A percentile compares a stretch with the other conserved stretches of the same genome.
Conservation (phyloP, 2,888 invertebrate species). For the Bombyx huttoni region DNA sequence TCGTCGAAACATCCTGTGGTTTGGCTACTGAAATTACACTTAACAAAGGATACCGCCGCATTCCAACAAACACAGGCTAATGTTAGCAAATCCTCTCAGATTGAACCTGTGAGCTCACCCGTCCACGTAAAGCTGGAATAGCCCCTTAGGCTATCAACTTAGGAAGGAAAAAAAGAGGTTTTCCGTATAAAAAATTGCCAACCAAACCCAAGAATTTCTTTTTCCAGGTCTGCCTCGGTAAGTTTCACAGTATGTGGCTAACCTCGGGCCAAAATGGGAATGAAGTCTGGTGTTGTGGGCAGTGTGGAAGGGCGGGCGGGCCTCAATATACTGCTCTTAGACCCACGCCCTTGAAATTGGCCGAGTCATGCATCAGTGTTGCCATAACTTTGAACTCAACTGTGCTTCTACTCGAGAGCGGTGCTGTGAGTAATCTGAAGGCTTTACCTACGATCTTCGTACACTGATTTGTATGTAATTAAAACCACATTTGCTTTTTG, state of each 20-base stretch:
- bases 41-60: no score
- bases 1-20: no score
- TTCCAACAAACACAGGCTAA: no score
- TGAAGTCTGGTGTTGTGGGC: constrained; percentile 83
- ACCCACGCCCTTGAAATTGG: constrained; percentile 53
- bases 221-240: constrained; percentile 77
- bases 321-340: constrained; percentile 73
- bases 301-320: constrained; percentile 81
- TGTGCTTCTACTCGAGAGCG: constrained; percentile 75
- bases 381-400: constrained; percentile 79
- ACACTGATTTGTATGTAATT: not conserved
- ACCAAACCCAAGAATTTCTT: no score
- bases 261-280: constrained; percentile 30
- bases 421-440: constrained; percentile 58
- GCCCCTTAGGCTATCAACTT: no score
- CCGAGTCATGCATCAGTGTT: constrained; percentile 58
- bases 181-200: no score
- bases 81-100: no score
- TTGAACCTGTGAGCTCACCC: no score
- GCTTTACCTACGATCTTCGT: not conserved
- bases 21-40: no score
- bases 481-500: no score
- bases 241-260: constrained; percentile 83
- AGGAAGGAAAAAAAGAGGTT: no score
- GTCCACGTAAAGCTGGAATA: no score